These are phyloP conservation scores for Taeniopygia guttata DNA, from an alignment of 2,797 vertebrate species.

Conservation along the genomic window DNA sequence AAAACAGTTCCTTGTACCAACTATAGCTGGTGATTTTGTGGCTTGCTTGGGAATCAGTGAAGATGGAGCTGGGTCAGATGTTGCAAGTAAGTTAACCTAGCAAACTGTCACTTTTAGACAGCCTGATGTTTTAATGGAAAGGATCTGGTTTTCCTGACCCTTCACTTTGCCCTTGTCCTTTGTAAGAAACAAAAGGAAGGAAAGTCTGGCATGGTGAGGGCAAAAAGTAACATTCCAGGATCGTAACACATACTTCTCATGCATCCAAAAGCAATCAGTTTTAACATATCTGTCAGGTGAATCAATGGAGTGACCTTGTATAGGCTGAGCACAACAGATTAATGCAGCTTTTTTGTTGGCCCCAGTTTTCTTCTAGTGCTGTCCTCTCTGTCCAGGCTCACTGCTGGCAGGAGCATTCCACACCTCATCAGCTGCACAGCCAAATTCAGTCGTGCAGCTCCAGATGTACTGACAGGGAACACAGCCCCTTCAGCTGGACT, in stretches of 20 bases:
- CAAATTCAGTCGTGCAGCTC: rapidly evolving
- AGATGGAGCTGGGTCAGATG: constrained; percentile 84
- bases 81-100: constrained; percentile 78
- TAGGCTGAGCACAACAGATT: neutral
- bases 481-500: neutral
- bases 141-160: neutral
- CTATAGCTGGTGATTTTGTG: constrained; percentile 84
- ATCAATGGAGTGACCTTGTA: neutral
- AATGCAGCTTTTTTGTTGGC: neutral
- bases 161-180: neutral
- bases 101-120: neutral
- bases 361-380: neutral
- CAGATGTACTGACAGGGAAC: rapidly evolving
- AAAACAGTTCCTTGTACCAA: constrained; percentile 80
- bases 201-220: neutral
- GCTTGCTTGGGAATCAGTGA: constrained; percentile 87
- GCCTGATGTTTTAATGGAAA: neutral
- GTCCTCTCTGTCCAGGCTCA: neutral
- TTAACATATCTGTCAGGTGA: neutral
- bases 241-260: neutral
- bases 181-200: neutral
- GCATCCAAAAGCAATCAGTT: neutral
- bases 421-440: neutral
- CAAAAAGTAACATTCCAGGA: neutral
- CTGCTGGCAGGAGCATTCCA: neutral